Percentiles rank a stretch among this genome's conserved stretches.
Evolutionary conservation across 92 coral and sea anemone genomes (phyloP).

Genomic region (Micromussa lordhowensis): DNA sequence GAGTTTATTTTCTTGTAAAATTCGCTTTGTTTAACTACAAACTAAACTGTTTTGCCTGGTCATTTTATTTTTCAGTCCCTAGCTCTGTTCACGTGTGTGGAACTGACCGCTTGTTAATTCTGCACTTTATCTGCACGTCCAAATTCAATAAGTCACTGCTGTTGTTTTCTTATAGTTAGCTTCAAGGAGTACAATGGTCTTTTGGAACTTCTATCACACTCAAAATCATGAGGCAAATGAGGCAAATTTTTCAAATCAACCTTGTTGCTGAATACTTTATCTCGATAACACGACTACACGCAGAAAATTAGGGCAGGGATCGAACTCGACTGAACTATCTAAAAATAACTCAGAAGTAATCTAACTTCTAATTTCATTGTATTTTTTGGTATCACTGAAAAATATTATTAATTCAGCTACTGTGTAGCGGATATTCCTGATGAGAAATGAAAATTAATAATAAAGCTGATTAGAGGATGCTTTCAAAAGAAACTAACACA

Average conservation of each 20-base stretch:
- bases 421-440: slow-evolving; percentile 6
- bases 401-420: neutral
- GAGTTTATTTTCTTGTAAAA: neutral
- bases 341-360: neutral
- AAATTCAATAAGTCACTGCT: neutral
- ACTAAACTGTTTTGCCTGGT: neutral
- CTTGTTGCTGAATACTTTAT: neutral
- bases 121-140: neutral
- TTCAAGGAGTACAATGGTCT: neutral
- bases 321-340: neutral
- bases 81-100: neutral
- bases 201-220: neutral
- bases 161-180: neutral
- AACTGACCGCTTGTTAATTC: neutral
- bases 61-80: too few species aligned
- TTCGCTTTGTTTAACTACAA: neutral
- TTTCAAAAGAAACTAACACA: neutral
- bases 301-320: neutral
- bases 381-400: neutral
- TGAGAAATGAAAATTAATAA: neutral
- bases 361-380: neutral
- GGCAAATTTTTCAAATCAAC: neutral
- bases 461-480: neutral
- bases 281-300: neutral
- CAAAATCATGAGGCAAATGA: neutral